These are phyloP conservation scores for Acinonyx jubatus DNA, from an alignment of 2,113 vertebrate genomes.

Conservation along the genomic window DNA sequence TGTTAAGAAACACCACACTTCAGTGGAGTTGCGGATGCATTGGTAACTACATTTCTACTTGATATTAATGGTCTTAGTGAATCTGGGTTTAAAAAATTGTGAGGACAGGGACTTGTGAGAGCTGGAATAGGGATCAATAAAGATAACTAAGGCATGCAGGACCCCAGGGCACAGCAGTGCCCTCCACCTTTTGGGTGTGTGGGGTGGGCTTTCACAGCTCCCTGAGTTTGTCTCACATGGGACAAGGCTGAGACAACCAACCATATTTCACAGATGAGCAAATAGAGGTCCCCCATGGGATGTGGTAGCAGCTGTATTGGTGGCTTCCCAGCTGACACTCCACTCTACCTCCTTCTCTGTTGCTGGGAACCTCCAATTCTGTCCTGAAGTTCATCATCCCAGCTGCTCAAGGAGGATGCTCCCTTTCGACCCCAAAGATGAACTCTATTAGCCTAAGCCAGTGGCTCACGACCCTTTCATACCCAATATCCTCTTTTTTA, in stretches of 20 bases:
- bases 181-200: background rate
- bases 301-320: accelerated
- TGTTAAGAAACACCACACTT: background rate
- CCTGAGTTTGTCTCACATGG: background rate
- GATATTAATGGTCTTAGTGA: background rate
- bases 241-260: background rate
- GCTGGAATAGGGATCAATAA: background rate
- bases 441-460: background rate
- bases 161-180: background rate
- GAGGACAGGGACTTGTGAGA: background rate
- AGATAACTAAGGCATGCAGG: background rate
- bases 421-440: accelerated
- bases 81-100: background rate
- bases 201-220: background rate
- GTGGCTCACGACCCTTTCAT: background rate
- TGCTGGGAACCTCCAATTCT: background rate
- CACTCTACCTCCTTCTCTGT: background rate
- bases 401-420: background rate
- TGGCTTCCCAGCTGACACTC: background rate
- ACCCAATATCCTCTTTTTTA: background rate
- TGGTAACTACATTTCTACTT: background rate
- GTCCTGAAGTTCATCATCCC: background rate
- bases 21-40: background rate
- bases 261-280: background rate
- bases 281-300: background rate